These are phyloP conservation scores for Chascanopsetta lugubris DNA, from an alignment of 2,113 vertebrate genomes.

Conservation along the genomic window DNA sequence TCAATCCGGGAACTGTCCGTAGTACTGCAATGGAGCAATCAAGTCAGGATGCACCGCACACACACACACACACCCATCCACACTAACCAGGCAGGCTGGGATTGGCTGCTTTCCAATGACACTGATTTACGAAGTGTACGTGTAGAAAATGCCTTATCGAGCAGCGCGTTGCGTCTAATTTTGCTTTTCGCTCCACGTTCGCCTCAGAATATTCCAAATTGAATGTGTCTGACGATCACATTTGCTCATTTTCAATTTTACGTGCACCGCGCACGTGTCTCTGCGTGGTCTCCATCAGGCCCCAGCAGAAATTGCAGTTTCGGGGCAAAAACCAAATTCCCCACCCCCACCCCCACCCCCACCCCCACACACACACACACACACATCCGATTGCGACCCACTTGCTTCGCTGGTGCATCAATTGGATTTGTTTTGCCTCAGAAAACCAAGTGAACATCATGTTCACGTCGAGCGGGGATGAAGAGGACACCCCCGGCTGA, in stretches of 20 bases:
- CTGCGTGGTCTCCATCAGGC: too few relatives aligned
- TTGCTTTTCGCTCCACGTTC: neutral
- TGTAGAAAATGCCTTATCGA: too few relatives aligned
- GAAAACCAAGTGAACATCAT: neutral
- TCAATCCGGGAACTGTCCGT: constrained; percentile 75
- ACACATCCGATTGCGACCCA: too few relatives aligned
- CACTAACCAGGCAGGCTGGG: constrained; percentile 11
- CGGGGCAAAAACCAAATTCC: too few relatives aligned
- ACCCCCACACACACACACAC: too few relatives aligned
- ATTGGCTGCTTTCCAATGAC: constrained; percentile 22
- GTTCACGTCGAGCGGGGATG: neutral
- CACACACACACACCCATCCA: too few relatives aligned
- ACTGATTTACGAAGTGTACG: constrained; percentile 13
- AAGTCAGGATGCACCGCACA: constrained; percentile 52
- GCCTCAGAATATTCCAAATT: neutral
- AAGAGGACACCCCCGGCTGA: constrained; percentile 8
- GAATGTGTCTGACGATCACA: neutral
- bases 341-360: too few relatives aligned
- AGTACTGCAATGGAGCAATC: constrained; percentile 73
- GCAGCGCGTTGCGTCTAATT: neutral
- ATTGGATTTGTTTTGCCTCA: neutral
- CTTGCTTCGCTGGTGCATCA: too few relatives aligned
- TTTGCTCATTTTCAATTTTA: neutral
- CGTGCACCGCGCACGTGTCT: too few relatives aligned
- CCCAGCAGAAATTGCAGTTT: too few relatives aligned